Evolutionary conservation across 2,113 vertebrate species (phyloP).

Genomic region (Apaloderma vittatum): DNA sequence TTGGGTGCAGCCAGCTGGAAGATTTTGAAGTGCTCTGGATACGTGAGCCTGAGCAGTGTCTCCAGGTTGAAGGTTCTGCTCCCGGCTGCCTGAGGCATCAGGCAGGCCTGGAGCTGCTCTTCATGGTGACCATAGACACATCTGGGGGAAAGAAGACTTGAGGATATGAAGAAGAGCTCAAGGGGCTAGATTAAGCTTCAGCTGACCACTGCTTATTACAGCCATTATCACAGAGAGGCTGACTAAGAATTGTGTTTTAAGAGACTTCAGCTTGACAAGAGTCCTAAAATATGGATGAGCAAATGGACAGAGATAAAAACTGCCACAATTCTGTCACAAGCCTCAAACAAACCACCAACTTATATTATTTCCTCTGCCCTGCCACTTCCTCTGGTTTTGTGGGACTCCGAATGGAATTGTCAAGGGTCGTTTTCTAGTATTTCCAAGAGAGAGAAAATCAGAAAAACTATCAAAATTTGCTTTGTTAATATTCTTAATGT

Average conservation of each 20-base stretch:
- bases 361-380: background rate
- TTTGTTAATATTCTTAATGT: background rate
- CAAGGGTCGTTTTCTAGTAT: background rate
- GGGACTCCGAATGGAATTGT: background rate
- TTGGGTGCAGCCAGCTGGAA: background rate
- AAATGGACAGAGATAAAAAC: background rate
- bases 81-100: fast-evolving
- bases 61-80: background rate
- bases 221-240: background rate
- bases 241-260: background rate
- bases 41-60: background rate
- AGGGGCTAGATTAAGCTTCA: background rate
- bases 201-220: background rate
- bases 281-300: background rate
- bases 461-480: background rate
- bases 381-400: background rate
- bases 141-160: background rate
- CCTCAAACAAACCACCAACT: background rate
- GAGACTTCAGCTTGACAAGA: background rate
- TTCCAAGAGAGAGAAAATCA: background rate
- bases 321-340: background rate
- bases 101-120: background rate
- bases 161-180: background rate
- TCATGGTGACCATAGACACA: background rate
- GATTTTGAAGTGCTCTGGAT: background rate